Evolutionary conservation across 2,113 vertebrate species (phyloP), one percentile per base, ranked within the genome.

Genomic region (Capricornis sumatraensis): DNA sequence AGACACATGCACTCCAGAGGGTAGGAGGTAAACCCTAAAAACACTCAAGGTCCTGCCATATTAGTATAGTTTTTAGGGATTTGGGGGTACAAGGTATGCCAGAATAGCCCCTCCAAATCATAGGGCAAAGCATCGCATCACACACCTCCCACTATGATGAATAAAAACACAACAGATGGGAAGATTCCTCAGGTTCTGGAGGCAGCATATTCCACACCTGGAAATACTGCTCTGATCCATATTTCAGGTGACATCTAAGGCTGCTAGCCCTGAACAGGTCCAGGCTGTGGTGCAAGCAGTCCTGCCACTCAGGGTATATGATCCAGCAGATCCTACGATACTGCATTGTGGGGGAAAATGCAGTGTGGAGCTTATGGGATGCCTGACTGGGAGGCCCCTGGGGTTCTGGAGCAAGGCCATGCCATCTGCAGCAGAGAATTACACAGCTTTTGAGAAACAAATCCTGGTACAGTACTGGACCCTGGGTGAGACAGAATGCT

Each of bases 371-470:
- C 43, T 84, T 86, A 78, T 43, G 27, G 45, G 62, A 95, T 87
- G 45, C 58, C 50, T 36, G 78, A 92, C 33, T 92, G 60, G 43
- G 82, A 86, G 86, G 95, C 15, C 36, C 30, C 47, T 13, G 27
- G 43, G 25, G 87, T 84, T 94, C 64, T 96, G 84, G 52, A 95
- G 23, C 40, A 47, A 76, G 87, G 71, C 19, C 87, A 95, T 91
- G 89, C 15, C 95, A 97, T 93, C 62, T 95, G 50, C 17, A 96
- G 57, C 81, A 89, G 43, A 92, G 76, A 90, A 86, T 92, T 62
- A 84, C 64, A 76, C 2, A 28, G 43, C 78, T 83, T 86, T 87
- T 64, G 74, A 93, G 57, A 94, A 97, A 93, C 47, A 89, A 67
- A 89, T 89, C 53, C 45, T 76, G 81, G 58, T 91, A 11, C 3